These are phyloP conservation scores for Elephas maximus DNA, from an alignment of 2,113 vertebrate genomes.

Conservation along the genomic window DNA sequence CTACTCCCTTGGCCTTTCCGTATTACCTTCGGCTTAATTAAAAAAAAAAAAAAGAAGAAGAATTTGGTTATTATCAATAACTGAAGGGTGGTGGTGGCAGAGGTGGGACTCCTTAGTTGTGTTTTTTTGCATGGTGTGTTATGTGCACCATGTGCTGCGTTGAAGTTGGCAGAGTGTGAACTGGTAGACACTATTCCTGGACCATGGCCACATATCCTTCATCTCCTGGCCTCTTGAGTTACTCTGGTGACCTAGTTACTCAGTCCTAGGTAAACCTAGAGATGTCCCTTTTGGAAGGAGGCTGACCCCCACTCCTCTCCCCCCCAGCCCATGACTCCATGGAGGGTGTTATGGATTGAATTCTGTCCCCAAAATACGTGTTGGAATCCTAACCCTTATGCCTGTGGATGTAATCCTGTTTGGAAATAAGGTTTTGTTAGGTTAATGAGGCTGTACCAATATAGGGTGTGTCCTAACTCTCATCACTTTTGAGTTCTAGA, in stretches of 20 bases:
- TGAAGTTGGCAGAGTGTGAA: not conserved
- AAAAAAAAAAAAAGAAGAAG: not conserved
- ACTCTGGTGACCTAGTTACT: not conserved
- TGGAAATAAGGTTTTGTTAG: not conserved
- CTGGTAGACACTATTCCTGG: not conserved
- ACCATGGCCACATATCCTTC: not conserved
- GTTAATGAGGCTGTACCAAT: not conserved
- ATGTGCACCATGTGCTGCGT: rapidly evolving
- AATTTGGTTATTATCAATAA: not conserved
- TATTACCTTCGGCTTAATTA: not conserved
- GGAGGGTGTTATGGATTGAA: not conserved
- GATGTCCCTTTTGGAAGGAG: not conserved
- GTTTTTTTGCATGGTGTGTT: not conserved
- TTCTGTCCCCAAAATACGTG: not conserved
- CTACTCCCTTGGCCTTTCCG: not conserved
- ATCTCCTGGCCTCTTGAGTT: not conserved
- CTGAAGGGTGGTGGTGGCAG: not conserved
- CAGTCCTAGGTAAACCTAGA: not conserved
- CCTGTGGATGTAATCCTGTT: not conserved
- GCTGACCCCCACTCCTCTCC: not conserved
- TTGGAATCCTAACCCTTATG: not conserved
- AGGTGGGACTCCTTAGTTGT: not conserved
- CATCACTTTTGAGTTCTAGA: not conserved
- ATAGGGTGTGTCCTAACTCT: not conserved
- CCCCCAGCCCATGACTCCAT: no score